These are phyloP conservation scores for Zaprionus lineosus DNA, from an alignment of 2,888 invertebrate species.

Conservation along the genomic window DNA sequence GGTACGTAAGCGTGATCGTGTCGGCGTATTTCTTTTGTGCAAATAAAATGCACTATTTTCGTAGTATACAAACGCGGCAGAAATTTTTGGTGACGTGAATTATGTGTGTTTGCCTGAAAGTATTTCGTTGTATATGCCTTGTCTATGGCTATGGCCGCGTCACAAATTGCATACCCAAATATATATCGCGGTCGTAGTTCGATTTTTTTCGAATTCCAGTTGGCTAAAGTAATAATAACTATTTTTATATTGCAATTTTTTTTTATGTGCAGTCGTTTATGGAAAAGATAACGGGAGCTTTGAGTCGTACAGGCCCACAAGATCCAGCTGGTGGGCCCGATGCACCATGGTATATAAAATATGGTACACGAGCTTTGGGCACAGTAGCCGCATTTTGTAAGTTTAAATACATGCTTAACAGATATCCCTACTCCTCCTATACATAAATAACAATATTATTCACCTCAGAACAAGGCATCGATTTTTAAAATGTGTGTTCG, in stretches of 20 bases:
- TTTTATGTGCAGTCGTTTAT: conserved; percentile 83
- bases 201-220: conserved; percentile 38
- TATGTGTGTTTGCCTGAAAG: conserved; percentile 33
- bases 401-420: conserved; percentile 78
- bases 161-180: conserved; percentile 46
- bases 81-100: conserved; percentile 53
- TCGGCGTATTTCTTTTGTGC: neutral
- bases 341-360: conserved; percentile 95
- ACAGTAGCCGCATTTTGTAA: conserved; percentile 92
- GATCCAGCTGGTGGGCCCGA: conserved; percentile 89
- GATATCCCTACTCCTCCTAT: neutral
- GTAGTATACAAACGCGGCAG: conserved; percentile 29
- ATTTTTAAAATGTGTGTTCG: too few relatives aligned
- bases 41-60: conserved; percentile 1
- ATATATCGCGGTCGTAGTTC: conserved; percentile 9
- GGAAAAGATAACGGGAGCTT: conserved; percentile 90
- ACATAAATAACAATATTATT: neutral
- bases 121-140: conserved; percentile 14
- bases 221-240: conserved; percentile 29
- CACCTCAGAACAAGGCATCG: conserved; percentile 61
- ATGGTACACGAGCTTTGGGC: conserved; percentile 91
- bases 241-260: conserved; percentile 10
- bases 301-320: conserved; percentile 88
- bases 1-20: conserved; percentile 38
- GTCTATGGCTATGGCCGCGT: conserved; percentile 55